Base-by-base conservation (phyloP, 2,888 invertebrate genomes). In the Neria commutata region DNA sequence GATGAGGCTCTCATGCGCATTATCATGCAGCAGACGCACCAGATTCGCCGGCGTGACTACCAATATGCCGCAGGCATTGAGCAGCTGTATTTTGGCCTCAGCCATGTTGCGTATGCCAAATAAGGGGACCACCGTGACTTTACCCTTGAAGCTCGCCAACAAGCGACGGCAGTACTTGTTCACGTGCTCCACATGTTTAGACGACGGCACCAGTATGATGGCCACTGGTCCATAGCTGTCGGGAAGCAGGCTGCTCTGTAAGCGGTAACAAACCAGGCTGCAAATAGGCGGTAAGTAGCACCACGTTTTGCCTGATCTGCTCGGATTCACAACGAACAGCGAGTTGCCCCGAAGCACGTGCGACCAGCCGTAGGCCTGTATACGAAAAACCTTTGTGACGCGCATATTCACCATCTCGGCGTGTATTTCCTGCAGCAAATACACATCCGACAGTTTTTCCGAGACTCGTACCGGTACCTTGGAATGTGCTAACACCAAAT, bases 291-390 rank as follows among this genome's bases (percentile, higher is more conserved):
- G 86, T 24, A 90, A 74, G 73, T 90, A 91, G 0, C 89, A 88
- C 70, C 88, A 78, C 0, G 91, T 90, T 81, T 91, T 91, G 0
- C 91, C 91, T 53, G 87, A 85, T 14, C 80, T 78, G 1, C 81
- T 72, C 0, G 86, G 83, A 60, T 88, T 85, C 1, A 92, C 83
- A 60, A 89, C 84, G 52, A 89, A 85, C 1, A 89, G 80, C 63
- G 89, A 88, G 49, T 87, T 84, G 0, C 88, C 88, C 34, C 88
- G 83, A 42, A 87, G 79, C 46, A 91, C 83, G 2, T 88, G 86
- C 0, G 88, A 86, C 91, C 92, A 92, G 0, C 87, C 84, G 54
- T 89, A 88, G 0, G 86, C 85, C 71, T 93, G 92, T 26, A 90
- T 71, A 8, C 75, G 70, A 62, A 71, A 77, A 23, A 76, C 62